Percentiles rank a stretch among this genome's conserved stretches.
These are phyloP conservation scores for Cylas formicarius DNA, from an alignment of 1,140 invertebrate species.

Conservation along the genomic window DNA sequence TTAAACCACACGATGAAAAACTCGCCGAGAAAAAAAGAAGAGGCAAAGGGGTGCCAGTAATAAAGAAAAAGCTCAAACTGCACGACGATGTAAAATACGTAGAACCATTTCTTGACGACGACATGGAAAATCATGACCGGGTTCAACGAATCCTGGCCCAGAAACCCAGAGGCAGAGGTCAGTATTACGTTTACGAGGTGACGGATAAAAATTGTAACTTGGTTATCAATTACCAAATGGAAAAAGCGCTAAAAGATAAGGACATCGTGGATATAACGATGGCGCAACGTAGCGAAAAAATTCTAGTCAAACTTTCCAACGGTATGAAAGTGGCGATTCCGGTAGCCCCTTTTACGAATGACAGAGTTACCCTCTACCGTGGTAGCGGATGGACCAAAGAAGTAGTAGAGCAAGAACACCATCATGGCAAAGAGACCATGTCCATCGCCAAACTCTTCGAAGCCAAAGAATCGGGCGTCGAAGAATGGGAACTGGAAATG, in stretches of 20 bases:
- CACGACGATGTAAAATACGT: conserved; percentile 52
- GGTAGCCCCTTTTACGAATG: conserved; percentile 54
- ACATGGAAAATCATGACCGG: conserved; percentile 53
- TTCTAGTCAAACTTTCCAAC: conserved; percentile 61
- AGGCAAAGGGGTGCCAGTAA: conserved; percentile 42
- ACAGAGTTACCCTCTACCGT: conserved; percentile 52
- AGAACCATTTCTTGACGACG: conserved; percentile 61
- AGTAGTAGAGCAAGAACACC: conserved; percentile 54
- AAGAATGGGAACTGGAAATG: conserved; percentile 49
- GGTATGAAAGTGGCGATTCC: conserved; percentile 63
- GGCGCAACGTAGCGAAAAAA: conserved; percentile 62
- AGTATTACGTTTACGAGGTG: conserved; percentile 52
- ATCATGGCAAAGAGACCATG: conserved; percentile 48
- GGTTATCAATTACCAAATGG: conserved; percentile 65
- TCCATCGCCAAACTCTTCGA: conserved; percentile 67
- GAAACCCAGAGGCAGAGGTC: conserved; percentile 33
- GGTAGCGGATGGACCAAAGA: conserved; percentile 55
- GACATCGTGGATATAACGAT: conserved; percentile 70
- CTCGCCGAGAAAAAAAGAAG: conserved; percentile 43
- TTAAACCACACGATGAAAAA: conserved; percentile 41
- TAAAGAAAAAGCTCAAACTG: conserved; percentile 57
- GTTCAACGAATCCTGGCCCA: conserved; percentile 54
- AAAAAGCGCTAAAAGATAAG: conserved; percentile 66
- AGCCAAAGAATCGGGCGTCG: conserved; percentile 59
- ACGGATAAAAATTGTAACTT: conserved; percentile 62